These are phyloP conservation scores for Eristalinus aeneus DNA, from an alignment of 2,888 invertebrate species.

Conservation along the genomic window DNA sequence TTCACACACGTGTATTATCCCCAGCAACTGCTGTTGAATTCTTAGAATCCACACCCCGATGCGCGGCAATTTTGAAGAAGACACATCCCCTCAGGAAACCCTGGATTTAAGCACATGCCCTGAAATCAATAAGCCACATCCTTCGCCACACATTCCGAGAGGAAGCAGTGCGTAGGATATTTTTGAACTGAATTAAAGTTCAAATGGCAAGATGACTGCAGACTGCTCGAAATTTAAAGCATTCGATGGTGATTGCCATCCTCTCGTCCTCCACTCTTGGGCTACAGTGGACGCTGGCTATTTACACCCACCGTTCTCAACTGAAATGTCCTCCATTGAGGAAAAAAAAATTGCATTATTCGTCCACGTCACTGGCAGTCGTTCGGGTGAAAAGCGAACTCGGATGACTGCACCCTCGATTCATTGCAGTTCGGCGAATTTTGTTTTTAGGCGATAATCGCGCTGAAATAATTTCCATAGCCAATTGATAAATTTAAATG, in stretches of 20 bases:
- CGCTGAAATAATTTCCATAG: neutral
- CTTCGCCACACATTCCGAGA: neutral
- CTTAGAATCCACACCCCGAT: neutral
- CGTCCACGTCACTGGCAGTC: neutral
- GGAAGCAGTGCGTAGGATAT: neutral
- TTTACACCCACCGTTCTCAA: no score
- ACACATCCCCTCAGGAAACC: neutral
- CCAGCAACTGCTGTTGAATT: neutral
- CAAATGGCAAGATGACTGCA: neutral
- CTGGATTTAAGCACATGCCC: neutral
- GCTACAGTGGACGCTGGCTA: neutral
- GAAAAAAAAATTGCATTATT: no score
- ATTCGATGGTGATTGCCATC: neutral
- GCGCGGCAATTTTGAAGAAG: no score
- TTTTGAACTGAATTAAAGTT: neutral
- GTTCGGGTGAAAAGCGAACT: neutral
- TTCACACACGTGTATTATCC: no score
- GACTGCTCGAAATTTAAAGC: neutral
- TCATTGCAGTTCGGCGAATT: neutral
- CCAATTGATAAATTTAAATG: neutral
- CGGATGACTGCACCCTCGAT: neutral
- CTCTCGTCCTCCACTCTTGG: neutral
- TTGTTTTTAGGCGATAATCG: neutral
- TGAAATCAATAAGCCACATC: neutral
- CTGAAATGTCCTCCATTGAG: no score